phyloP scores from a whole-genome alignment of 2,113 vertebrate species.

The Ifrita kowaldi region DNA sequence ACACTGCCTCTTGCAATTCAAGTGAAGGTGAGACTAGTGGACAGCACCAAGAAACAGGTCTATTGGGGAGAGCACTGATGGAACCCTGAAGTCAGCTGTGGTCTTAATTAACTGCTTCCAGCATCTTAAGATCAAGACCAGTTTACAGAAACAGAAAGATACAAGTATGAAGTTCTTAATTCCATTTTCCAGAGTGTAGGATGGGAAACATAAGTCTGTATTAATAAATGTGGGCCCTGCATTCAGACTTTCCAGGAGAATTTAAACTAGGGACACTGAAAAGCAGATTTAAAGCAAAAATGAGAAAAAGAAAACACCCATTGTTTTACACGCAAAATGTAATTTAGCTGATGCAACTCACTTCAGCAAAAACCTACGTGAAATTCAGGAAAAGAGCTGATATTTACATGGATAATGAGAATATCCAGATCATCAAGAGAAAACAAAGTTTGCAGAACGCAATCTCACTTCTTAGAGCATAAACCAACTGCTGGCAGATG shows the following conservation, averaged over 20 bases:
- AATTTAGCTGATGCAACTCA: background rate
- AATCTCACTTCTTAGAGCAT: background rate
- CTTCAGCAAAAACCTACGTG: background rate
- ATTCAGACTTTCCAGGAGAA: background rate
- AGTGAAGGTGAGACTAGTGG: background rate
- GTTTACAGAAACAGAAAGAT: background rate
- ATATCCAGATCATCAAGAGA: background rate
- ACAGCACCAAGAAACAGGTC: background rate
- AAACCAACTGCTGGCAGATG: background rate
- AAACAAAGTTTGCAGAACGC: background rate
- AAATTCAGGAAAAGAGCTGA: background rate
- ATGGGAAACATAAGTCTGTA: background rate
- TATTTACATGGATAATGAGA: background rate
- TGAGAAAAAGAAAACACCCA: background rate
- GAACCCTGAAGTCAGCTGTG: background rate
- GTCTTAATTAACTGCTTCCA: background rate
- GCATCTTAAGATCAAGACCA: background rate
- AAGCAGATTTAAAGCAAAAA: background rate
- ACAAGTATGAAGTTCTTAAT: background rate
- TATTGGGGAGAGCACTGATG: background rate
- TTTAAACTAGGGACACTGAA: background rate
- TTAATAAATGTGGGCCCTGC: background rate
- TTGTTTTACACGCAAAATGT: background rate
- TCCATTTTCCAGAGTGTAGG: background rate
- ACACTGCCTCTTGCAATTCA: background rate